A percentile compares a stretch with the other conserved stretches of the same genome.
Conservation (phyloP, 2,888 invertebrate genomes). For the Drosophila formosana region DNA sequence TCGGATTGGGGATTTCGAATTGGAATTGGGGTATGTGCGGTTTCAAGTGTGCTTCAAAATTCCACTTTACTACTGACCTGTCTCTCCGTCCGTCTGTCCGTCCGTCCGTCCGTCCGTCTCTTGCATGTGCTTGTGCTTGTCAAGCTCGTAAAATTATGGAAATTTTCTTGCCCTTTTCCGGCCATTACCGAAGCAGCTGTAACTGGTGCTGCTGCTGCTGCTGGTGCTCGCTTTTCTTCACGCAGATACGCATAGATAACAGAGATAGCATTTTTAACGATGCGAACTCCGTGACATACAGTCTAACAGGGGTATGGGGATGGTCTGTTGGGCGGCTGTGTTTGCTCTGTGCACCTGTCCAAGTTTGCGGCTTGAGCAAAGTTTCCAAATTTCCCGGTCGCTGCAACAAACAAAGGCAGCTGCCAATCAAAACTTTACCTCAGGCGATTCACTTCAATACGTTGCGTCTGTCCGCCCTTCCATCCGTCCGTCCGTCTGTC, state of each 20-base stretch:
- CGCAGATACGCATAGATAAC: constrained; percentile 22
- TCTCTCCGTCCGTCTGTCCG: constrained; percentile 1
- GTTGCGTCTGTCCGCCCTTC: not conserved
- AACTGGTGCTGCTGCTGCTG: not conserved
- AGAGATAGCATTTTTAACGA: constrained; percentile 26
- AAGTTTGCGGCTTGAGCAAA: constrained; percentile 53
- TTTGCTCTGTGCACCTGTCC: constrained; percentile 59
- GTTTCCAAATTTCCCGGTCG: constrained; percentile 46
- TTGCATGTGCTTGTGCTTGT: constrained; percentile 44
- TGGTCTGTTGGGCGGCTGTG: not conserved
- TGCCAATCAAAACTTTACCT: constrained; percentile 75
- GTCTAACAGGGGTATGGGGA: no score
- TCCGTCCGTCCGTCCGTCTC: not conserved
- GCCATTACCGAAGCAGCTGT: constrained; percentile 46
- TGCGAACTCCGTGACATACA: constrained; percentile 4
- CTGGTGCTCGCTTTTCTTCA: not conserved
- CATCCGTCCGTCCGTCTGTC: not conserved
- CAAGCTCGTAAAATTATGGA: constrained; percentile 79
- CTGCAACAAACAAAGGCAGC: constrained; percentile 58
- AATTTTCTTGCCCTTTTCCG: constrained; percentile 69
- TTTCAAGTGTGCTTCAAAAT: constrained; percentile 64
- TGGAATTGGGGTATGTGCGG: constrained; percentile 31
- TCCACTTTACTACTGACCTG: constrained; percentile 62
- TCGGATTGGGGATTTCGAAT: constrained; percentile 1
- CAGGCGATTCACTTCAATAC: constrained; percentile 29